Conservation (phyloP, 2,888 invertebrate genomes). For the Cremastinae sp. region DNA sequence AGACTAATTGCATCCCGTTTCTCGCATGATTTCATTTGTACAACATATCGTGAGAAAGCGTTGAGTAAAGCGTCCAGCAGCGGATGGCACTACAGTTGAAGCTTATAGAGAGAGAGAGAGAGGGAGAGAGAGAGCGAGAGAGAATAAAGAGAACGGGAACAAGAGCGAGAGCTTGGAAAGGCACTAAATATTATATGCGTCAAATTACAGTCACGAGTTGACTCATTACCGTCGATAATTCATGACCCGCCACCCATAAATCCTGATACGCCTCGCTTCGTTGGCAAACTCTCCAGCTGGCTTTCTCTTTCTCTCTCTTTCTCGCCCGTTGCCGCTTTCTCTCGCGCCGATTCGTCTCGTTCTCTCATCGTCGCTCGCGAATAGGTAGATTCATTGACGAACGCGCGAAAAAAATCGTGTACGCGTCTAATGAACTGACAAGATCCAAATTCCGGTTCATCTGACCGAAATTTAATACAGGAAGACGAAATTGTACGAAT, state of each 20-base stretch:
- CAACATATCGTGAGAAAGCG: conserved; percentile 34
- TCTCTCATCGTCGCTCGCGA: conserved; percentile 7
- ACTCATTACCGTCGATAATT: conserved; percentile 66
- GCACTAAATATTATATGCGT: conserved; percentile 63
- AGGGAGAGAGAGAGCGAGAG: conserved; percentile 40
- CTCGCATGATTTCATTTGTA: conserved; percentile 41
- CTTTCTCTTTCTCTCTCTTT: conserved; percentile 29
- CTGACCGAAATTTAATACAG: conserved; percentile 37
- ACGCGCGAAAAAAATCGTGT: conserved; percentile 5
- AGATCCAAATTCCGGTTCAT: conserved; percentile 43
- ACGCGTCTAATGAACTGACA: conserved; percentile 27
- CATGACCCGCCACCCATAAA: conserved; percentile 62
- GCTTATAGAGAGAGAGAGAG: conserved; percentile 18
- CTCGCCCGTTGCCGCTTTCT: not conserved
- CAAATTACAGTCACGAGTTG: conserved; percentile 63
- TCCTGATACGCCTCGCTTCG: conserved; percentile 58
- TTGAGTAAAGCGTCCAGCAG: conserved; percentile 30
- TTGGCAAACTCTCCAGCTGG: conserved; percentile 51
- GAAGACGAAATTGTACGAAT: not conserved
- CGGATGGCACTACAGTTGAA: conserved; percentile 32
- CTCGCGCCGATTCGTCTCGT: conserved; percentile 10
- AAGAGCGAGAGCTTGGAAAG: conserved; percentile 43
- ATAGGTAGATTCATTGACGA: conserved; percentile 27
- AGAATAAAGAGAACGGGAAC: conserved; percentile 19
- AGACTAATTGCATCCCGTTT: conserved; percentile 1